Evolutionary conservation across 2,888 invertebrate genomes (phyloP).

Genomic region (Ischnura elegans): DNA sequence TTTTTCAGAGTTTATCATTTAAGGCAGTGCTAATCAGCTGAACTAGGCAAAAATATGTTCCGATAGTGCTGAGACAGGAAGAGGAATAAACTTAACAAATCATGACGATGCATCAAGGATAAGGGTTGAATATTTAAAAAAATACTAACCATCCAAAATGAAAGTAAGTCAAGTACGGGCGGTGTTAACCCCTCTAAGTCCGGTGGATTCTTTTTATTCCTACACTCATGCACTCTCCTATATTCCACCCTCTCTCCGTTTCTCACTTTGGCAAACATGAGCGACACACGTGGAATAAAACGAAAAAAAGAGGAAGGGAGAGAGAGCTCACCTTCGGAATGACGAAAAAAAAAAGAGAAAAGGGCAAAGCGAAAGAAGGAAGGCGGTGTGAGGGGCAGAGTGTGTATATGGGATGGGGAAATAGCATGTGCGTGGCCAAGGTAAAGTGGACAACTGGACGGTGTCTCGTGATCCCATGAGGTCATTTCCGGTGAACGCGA

Average conservation of each 20-base stretch:
- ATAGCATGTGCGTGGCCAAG: neutral
- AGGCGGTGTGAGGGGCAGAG: neutral
- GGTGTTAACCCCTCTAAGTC: too few relatives aligned
- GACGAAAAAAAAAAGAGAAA: neutral
- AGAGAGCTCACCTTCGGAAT: neutral
- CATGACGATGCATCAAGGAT: too few relatives aligned
- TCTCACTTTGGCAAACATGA: neutral
- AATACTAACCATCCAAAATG: too few relatives aligned
- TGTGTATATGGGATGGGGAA: neutral
- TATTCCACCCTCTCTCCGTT: neutral
- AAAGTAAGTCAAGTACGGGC: too few relatives aligned
- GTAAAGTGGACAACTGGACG: conserved; percentile 42
- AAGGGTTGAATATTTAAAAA: too few relatives aligned
- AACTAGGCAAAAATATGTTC: too few relatives aligned
- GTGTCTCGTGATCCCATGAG: conserved; percentile 49
- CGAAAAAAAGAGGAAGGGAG: neutral
- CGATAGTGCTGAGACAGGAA: too few relatives aligned
- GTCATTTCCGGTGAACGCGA: conserved; percentile 60
- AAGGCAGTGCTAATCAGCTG: too few relatives aligned
- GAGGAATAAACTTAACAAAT: too few relatives aligned
- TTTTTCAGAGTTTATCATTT: too few relatives aligned
- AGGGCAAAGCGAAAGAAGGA: neutral
- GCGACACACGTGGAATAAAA: neutral
- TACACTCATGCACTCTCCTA: too few relatives aligned
- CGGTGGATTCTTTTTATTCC: too few relatives aligned